Base-by-base conservation (phyloP, 2,888 invertebrate genomes). In the Eupithecia tripunctaria region DNA sequence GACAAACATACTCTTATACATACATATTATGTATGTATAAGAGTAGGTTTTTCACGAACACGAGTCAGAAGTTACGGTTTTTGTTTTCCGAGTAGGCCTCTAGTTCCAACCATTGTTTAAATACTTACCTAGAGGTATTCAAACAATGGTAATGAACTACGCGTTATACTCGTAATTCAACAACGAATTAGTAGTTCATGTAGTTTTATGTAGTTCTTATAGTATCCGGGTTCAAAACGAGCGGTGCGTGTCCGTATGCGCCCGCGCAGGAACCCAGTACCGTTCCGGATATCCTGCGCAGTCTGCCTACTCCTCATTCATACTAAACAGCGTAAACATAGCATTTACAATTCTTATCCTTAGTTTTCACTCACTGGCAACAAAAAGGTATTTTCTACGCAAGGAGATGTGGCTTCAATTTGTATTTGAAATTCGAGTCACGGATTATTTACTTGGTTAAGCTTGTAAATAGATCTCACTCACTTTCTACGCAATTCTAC, bases 241-340 rank as follows among this genome's bases (percentile, higher is more conserved):
- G 74, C 80, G 79, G 77, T 74, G 82, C 83, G 80, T 81, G 82
- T 79, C 82, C 73, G 78, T 79, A 73, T 80, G 82, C 76, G 82
- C 77, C 72, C 38, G 79, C 81, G 77, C 79, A 77, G 80, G 79
- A 74, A 76, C 79, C 73, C 79, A 81, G 82, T 82, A 82, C 85
- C 84, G 84, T 86, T 86, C 85, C 89, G 91, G 93, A 92, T 90
- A 89, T 92, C 93, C 92, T 91, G 82, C 83, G 83, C 81, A 85
- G 82, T 67, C 82, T 80, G 81, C 82, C 84, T 80, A 83, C 85
- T 81, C 84, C 81, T 82, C 82, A 79, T 84, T 84, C 88, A 88
- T 90, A 89, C 82, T 85, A 88, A 89, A 80, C 81, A 85, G 82
- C 65, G 79, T 79, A 71, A 76, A 76, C 78, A 78, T 72, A 68